These are phyloP conservation scores for Accipiter superciliosus DNA, from an alignment of 2,797 vertebrate genomes.

Conservation along the genomic window DNA sequence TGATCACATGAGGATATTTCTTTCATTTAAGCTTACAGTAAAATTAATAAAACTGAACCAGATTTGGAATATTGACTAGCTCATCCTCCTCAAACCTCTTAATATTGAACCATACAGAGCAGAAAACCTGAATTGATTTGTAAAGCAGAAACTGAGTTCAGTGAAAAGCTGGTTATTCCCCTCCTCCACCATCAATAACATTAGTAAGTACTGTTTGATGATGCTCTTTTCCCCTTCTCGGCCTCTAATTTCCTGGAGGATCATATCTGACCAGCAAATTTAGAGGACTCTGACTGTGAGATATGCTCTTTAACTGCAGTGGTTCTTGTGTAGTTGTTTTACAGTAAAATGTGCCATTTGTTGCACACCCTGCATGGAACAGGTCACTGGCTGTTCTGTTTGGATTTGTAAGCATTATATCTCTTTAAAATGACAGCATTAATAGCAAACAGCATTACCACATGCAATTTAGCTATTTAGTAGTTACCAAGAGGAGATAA, in stretches of 20 bases:
- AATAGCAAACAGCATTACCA: not conserved
- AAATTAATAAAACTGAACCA: not conserved
- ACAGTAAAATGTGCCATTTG: not conserved
- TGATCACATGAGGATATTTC: not conserved
- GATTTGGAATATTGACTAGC: not conserved
- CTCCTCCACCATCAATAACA: not conserved
- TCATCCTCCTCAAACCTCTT: not conserved
- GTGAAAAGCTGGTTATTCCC: not conserved
- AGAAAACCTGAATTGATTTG: not conserved
- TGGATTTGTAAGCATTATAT: not conserved
- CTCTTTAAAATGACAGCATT: conserved; percentile 3
- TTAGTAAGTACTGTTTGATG: not conserved
- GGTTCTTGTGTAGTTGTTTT: not conserved
- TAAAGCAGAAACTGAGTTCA: not conserved
- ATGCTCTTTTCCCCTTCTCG: not conserved
- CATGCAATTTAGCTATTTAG: not conserved
- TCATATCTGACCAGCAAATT: not conserved
- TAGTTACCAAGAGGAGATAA: conserved; percentile 2
- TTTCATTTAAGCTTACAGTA: not conserved
- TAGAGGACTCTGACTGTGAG: not conserved
- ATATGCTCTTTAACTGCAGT: not conserved
- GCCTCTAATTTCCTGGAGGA: not conserved
- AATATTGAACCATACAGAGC: not conserved
- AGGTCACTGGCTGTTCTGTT: not conserved
- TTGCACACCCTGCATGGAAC: not conserved